Evolutionary conservation across 2,113 vertebrate species (phyloP), one percentile per base, ranked within the genome.

Genomic region (Taurulus bubalis): DNA sequence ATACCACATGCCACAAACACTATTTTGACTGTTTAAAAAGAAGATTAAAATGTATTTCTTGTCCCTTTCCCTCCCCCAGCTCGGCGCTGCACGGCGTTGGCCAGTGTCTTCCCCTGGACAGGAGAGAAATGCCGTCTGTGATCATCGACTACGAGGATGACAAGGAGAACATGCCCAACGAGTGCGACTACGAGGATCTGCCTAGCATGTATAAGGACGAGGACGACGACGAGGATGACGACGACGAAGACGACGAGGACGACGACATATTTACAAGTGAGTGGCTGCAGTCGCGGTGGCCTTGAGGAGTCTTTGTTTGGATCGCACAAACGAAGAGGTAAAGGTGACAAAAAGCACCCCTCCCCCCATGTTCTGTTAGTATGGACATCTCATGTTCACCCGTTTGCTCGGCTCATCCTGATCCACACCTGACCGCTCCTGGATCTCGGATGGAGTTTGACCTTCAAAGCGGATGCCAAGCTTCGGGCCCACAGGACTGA

Each of bases 81-180:
- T 97, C 97, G 80, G 95, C 95, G 81, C 91, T 99, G 93, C 97
- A 99, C 62, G 86, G 94, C 40, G 84, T 90, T 74, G 95, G 96
- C 90, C 95, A 96, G 85, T 94, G 96, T 85, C 86, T 94, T 73
- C 95, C 97, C 87, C 92, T 97, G 75, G 97, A 99, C 90, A 95
- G 97, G 86, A 95, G 97, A 94, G 96, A 97, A 95, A 95, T 97
- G 90, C 98, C 97, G 90, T 96, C 97, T 11, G 96, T 98, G 94
- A 96, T 98, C 92, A 96, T 98, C 72, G 97, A 99, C 94, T 98
- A 97, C 4, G 97, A 99, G 86, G 97, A 98, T 62, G 97, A 99
- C 94, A 99, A 99, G 94, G 98, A 99, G 95, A 99, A 99, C 91
- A 95, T 99, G 96, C 97, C 98, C 93, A 96, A 96, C 56, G 97